Conservation (phyloP, 1,140 invertebrate species). For the Drosophila athabasca region DNA sequence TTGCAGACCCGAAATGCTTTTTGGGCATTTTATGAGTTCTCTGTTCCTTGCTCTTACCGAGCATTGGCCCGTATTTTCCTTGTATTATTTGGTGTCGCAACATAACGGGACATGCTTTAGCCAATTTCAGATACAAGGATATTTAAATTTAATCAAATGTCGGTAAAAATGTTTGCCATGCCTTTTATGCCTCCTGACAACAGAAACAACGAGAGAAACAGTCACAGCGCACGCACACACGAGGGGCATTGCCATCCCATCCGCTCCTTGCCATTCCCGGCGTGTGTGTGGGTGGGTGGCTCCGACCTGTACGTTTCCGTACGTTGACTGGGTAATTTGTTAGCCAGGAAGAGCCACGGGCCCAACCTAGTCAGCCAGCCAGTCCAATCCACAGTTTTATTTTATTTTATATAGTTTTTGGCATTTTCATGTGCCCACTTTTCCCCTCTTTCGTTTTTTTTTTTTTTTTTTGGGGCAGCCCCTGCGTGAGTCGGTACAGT, state of each 20-base stretch:
- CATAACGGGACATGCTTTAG: slow-evolving; percentile 61
- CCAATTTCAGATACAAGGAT: slow-evolving; percentile 72
- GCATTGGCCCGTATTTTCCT: slow-evolving; percentile 45
- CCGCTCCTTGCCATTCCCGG: not conserved
- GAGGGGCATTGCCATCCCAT: slow-evolving; percentile 40
- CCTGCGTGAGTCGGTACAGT: slow-evolving; percentile 74
- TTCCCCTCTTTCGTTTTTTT: slow-evolving; percentile 9
- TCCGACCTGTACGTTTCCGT: slow-evolving; percentile 60
- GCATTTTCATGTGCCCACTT: slow-evolving; percentile 57
- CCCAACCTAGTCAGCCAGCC: slow-evolving; percentile 26
- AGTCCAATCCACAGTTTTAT: slow-evolving; percentile 67
- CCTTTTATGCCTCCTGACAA: slow-evolving; percentile 41
- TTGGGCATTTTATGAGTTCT: slow-evolving; percentile 27
- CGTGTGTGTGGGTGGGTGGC: slow-evolving; percentile 32
- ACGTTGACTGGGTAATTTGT: slow-evolving; percentile 76
- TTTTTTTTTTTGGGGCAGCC: slow-evolving; percentile 13
- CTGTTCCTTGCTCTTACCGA: slow-evolving; percentile 1
- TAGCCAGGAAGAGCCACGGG: slow-evolving; percentile 40
- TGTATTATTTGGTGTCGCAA: slow-evolving; percentile 59
- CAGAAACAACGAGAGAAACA: slow-evolving; percentile 11
- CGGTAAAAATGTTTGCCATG: slow-evolving; percentile 77
- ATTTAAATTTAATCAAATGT: slow-evolving; percentile 82
- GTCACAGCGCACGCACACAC: slow-evolving; percentile 49
- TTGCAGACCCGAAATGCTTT: slow-evolving; percentile 18
- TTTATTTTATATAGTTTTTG: slow-evolving; percentile 80